Conservation (phyloP, 2,113 vertebrate species). For the Cnemophilus loriae region DNA sequence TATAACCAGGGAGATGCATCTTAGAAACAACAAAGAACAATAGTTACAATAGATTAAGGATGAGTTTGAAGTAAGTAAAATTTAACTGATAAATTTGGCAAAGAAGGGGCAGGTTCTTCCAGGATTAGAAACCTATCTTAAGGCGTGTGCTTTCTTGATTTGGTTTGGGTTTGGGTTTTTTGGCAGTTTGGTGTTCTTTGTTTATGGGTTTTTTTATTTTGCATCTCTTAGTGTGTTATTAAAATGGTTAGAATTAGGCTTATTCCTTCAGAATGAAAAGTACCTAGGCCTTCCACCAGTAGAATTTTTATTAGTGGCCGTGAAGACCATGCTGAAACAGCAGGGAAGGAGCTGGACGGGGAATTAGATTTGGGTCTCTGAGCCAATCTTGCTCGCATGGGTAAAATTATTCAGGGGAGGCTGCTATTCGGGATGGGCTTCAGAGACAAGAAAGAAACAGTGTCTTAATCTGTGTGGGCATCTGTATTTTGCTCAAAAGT, state of each 20-base stretch:
- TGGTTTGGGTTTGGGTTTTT: background rate
- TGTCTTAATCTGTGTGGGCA: background rate
- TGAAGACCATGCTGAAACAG: background rate
- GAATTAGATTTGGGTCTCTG: background rate
- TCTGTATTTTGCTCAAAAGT: background rate
- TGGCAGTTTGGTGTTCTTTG: background rate
- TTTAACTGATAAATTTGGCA: background rate
- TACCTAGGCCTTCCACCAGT: background rate
- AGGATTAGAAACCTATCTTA: background rate
- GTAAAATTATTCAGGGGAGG: background rate
- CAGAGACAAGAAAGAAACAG: background rate
- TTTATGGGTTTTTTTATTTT: background rate
- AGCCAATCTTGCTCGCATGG: background rate
- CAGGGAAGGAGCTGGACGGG: background rate
- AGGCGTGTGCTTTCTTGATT: background rate
- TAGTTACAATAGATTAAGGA: background rate
- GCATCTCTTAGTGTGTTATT: background rate
- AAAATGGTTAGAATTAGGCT: background rate
- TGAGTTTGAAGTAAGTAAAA: background rate
- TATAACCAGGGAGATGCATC: background rate
- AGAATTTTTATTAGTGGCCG: background rate
- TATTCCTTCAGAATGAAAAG: background rate
- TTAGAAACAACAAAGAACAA: background rate
- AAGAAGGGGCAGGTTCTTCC: background rate
- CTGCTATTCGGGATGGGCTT: background rate